Percentiles rank a stretch among this genome's conserved stretches.
Conservation (phyloP, 2,797 vertebrate species). For the Pyrocephalus nanus region DNA sequence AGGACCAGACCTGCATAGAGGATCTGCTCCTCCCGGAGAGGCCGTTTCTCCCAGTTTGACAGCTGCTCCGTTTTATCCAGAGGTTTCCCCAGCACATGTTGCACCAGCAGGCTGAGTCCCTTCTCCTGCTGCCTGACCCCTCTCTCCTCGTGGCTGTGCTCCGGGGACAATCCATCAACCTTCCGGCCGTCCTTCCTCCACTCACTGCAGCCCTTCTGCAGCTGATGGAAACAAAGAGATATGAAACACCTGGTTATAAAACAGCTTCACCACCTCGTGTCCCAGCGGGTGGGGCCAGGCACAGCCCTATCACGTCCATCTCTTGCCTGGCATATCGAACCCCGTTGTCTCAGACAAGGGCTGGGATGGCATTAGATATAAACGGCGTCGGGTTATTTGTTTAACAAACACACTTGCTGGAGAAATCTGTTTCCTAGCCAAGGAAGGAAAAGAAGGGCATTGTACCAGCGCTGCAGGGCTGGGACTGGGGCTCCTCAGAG, state of each 20-base stretch:
- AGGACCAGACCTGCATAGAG: conserved; percentile 83
- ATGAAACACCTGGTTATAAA: not conserved
- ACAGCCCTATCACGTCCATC: not conserved
- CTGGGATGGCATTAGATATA: not conserved
- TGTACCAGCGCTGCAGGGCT: not conserved
- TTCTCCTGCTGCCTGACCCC: conserved; percentile 66
- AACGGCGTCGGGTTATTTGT: not conserved
- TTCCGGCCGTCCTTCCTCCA: not conserved
- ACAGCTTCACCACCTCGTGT: not conserved
- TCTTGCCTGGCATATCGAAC: not conserved
- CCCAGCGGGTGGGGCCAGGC: not conserved
- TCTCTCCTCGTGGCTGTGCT: not conserved
- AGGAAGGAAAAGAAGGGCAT: not conserved
- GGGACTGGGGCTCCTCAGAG: not conserved
- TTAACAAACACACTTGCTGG: conserved; percentile 32
- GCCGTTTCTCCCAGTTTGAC: conserved; percentile 90
- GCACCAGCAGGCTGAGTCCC: conserved; percentile 88
- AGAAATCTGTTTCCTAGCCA: not conserved
- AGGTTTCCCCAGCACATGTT: conserved; percentile 84
- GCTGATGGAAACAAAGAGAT: conserved; percentile 6
- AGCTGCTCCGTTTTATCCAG: conserved; percentile 89
- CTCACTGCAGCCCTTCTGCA: conserved; percentile 35
- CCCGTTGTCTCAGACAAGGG: conserved; percentile 6
- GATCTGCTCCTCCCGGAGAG: conserved; percentile 83
- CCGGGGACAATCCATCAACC: not conserved